Conservation (phyloP, 2,888 invertebrate genomes). For the Osmoderma eremita region DNA sequence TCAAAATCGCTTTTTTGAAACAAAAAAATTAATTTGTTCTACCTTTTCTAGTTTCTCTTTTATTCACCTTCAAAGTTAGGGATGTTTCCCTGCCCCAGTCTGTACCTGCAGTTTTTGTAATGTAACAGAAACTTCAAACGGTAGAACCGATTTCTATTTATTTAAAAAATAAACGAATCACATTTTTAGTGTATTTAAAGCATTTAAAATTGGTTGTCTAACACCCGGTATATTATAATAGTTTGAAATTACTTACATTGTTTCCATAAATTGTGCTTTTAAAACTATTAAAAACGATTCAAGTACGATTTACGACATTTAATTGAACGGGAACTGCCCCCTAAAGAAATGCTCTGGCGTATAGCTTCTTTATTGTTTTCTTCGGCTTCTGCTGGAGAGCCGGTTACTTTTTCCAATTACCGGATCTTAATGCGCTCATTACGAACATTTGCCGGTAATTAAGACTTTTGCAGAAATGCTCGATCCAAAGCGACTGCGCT, state of each 20-base stretch:
- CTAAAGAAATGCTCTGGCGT: conserved; percentile 47
- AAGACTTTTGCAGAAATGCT: conserved; percentile 40
- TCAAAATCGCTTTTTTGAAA: no score
- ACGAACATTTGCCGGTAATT: conserved; percentile 58
- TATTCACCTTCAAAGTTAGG: no score
- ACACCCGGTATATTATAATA: no score
- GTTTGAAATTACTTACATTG: no score
- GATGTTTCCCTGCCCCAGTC: no score
- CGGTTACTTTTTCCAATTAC: conserved; percentile 57
- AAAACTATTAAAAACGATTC: conserved; percentile 19
- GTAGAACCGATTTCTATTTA: background rate
- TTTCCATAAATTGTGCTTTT: background rate
- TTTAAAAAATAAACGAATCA: background rate
- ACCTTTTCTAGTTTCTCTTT: no score
- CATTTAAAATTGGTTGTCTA: background rate
- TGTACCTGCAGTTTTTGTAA: no score
- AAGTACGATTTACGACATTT: conserved; percentile 44
- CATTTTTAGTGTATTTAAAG: background rate
- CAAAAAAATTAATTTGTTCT: no score
- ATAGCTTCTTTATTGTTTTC: conserved; percentile 48
- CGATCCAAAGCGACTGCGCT: background rate
- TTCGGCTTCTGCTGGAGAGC: conserved; percentile 49
- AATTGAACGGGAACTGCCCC: conserved; percentile 48
- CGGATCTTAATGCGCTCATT: conserved; percentile 56
- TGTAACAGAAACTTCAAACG: no score